Conservation (phyloP, 2,113 vertebrate genomes). For the Sinosuthora webbiana region DNA sequence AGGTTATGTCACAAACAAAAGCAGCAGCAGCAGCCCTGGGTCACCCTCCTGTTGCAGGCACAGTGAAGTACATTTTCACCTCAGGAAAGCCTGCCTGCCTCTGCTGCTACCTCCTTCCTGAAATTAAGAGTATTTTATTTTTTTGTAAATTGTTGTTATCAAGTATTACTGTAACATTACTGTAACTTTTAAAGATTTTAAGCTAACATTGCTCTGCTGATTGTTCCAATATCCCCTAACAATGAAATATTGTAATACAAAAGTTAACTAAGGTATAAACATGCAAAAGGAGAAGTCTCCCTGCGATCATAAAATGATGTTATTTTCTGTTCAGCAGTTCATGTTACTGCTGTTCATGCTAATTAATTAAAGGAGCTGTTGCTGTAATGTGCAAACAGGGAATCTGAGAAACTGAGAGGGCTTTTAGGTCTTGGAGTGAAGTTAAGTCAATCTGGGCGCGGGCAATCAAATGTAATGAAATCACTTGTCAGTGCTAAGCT, state of each 20-base stretch:
- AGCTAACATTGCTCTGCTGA: conserved; percentile 53
- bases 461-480: conserved; percentile 92
- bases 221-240: conserved; percentile 42
- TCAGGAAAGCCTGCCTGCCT: not conserved
- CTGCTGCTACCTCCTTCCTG: not conserved
- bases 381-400: conserved; percentile 84
- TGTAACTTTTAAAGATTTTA: conserved; percentile 35
- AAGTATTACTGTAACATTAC: not conserved
- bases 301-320: conserved; percentile 81
- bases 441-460: conserved; percentile 79
- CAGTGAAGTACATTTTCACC: not conserved
- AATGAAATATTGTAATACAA: conserved; percentile 71
- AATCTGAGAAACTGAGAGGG: conserved; percentile 83
- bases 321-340: conserved; percentile 90
- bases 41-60: not conserved
- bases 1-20: not conserved
- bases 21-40: not conserved
- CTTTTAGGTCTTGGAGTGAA: conserved; percentile 82
- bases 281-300: conserved; percentile 77
- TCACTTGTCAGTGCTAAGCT: conserved; percentile 92
- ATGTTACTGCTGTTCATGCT: conserved; percentile 84
- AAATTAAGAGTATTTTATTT: not conserved
- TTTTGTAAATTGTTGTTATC: not conserved
- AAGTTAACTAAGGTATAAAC: conserved; percentile 81
- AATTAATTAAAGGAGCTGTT: conserved; percentile 89